These are phyloP conservation scores for Stenurella melanura DNA, from an alignment of 2,888 invertebrate genomes.

Conservation along the genomic window DNA sequence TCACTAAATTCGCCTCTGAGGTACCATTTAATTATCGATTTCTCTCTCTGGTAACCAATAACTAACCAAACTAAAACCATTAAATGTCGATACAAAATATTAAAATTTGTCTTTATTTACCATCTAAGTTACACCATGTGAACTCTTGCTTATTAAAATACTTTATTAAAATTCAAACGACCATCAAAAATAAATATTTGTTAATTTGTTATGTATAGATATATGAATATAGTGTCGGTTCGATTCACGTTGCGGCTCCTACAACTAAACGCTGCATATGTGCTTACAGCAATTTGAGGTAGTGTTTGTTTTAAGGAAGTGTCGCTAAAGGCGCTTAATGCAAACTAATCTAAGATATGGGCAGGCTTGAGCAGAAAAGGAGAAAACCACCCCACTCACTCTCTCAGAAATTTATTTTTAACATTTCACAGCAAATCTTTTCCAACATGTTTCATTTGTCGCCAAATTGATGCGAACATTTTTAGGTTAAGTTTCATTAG, in stretches of 20 bases:
- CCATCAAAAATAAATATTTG: slow-evolving; percentile 15
- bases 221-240: slow-evolving; percentile 8
- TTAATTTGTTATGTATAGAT: slow-evolving; percentile 3
- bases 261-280: slow-evolving; percentile 11
- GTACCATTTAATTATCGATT: slow-evolving; percentile 15
- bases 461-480: no score
- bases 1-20: not conserved
- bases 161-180: slow-evolving; percentile 14
- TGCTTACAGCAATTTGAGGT: slow-evolving; percentile 18
- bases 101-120: slow-evolving; percentile 17
- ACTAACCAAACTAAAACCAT: not conserved
- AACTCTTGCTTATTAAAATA: slow-evolving; percentile 16
- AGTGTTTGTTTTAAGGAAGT: not conserved
- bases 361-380: not conserved
- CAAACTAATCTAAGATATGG: not conserved
- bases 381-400: not conserved
- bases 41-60: slow-evolving; percentile 28
- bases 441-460: no score
- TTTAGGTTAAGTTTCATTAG: no score
- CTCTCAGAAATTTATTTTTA: not conserved
- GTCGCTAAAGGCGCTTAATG: not conserved
- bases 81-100: not conserved
- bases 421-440: slow-evolving; percentile 1
- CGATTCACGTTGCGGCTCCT: slow-evolving; percentile 17
- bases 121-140: not conserved